phyloP scores from a whole-genome alignment of 2,888 invertebrate species.

The Spisula solida region DNA sequence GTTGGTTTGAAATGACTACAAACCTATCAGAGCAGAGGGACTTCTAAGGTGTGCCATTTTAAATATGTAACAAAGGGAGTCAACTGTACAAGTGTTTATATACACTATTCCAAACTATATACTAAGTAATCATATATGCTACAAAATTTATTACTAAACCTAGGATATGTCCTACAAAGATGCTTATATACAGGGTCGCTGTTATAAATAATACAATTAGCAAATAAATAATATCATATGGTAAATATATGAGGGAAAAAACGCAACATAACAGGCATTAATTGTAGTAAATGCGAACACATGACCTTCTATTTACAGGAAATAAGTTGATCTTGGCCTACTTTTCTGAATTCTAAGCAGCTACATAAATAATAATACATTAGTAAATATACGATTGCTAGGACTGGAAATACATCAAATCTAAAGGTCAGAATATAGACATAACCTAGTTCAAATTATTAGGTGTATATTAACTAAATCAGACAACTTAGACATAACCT shows the following conservation, averaged over 20 bases:
- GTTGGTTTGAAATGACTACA: too few relatives aligned
- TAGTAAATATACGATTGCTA: background rate
- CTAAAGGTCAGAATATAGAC: background rate
- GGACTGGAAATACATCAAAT: background rate
- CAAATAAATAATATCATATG: conserved; percentile 49
- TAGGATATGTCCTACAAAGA: background rate
- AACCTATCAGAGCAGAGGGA: too few relatives aligned
- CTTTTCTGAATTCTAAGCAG: background rate
- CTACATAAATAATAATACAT: background rate
- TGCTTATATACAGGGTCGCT: background rate
- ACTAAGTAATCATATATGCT: too few relatives aligned
- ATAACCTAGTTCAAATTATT: background rate
- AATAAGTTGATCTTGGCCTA: background rate
- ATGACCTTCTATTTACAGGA: background rate
- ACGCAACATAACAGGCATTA: background rate
- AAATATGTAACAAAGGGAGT: too few relatives aligned
- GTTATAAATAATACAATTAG: conserved; percentile 30
- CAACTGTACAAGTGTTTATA: too few relatives aligned
- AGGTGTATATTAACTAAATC: background rate
- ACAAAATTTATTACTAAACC: background rate
- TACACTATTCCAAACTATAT: too few relatives aligned
- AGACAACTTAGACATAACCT: too few relatives aligned
- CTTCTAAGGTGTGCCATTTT: too few relatives aligned
- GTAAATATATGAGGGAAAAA: conserved; percentile 24
- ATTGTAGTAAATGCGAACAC: conserved; percentile 29